These are phyloP conservation scores for Peromyscus maniculatus DNA, from an alignment of 2,113 vertebrate species.

Conservation along the genomic window DNA sequence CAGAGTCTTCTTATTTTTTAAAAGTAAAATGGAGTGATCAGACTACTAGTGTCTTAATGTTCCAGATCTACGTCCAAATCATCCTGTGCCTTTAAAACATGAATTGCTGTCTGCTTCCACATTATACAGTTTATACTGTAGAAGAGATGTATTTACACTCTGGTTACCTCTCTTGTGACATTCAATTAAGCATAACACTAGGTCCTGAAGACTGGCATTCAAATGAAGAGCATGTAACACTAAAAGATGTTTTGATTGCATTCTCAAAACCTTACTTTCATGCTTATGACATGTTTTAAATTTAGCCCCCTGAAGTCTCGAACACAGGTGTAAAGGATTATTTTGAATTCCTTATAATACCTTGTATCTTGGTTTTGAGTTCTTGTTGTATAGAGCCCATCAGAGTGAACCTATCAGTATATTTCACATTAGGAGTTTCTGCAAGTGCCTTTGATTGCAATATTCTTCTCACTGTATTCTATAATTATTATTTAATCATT, in stretches of 20 bases:
- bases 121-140: neutral
- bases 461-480: constrained; percentile 63
- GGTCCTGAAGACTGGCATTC: neutral
- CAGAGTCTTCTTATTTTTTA: neutral
- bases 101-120: neutral
- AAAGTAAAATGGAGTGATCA: neutral
- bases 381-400: neutral
- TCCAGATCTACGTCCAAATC: neutral
- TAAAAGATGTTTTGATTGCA: neutral
- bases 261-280: neutral
- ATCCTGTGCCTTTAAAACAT: neutral
- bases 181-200: neutral
- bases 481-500: constrained; percentile 75
- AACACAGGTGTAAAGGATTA: neutral
- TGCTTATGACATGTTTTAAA: neutral
- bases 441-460: constrained; percentile 61
- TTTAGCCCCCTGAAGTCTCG: neutral
- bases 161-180: neutral
- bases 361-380: neutral
- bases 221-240: neutral
- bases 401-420: neutral
- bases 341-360: neutral
- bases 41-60: neutral
- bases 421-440: constrained; percentile 54
- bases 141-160: neutral